These are phyloP conservation scores for Sarcophaga variegata DNA, from an alignment of 2,888 invertebrate genomes.

Conservation along the genomic window DNA sequence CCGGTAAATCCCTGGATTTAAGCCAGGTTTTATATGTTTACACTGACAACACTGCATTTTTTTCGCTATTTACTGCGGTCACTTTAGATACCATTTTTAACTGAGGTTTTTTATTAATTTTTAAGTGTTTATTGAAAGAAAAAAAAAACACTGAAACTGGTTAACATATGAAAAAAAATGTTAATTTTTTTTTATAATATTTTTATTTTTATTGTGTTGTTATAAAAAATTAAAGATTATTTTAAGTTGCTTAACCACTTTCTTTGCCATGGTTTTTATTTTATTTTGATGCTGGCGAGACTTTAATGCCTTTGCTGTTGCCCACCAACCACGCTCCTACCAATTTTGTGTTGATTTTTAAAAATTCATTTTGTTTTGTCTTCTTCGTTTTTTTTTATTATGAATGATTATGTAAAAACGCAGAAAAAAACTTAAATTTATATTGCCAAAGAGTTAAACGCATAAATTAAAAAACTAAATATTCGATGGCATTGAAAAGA, in stretches of 20 bases:
- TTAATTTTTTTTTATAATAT: too few species aligned
- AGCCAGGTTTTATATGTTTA: not conserved
- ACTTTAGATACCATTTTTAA: not conserved
- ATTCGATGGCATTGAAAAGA: not conserved
- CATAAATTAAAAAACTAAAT: conserved; percentile 17
- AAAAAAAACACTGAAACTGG: conserved; percentile 20
- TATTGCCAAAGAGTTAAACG: not conserved
- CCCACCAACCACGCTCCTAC: conserved; percentile 16
- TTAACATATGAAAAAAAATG: conserved; percentile 8
- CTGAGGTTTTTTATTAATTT: not conserved
- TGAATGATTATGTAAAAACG: conserved; percentile 52
- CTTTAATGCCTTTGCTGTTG: not conserved
- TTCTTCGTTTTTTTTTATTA: conserved; percentile 15
- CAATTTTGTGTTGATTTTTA: conserved; percentile 5
- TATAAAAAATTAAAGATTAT: conserved; percentile 22
- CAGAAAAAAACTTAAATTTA: not conserved
- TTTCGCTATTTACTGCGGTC: not conserved
- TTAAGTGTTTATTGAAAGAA: not conserved
- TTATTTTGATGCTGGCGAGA: conserved; percentile 22
- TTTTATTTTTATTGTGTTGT: not conserved
- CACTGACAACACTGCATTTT: not conserved
- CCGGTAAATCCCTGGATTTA: not conserved
- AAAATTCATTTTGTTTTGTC: conserved; percentile 40
- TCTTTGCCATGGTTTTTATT: conserved; percentile 39
- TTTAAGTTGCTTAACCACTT: conserved; percentile 38